These are phyloP conservation scores for Cosmorhoe ocellata DNA, from an alignment of 2,888 invertebrate species.

Conservation along the genomic window DNA sequence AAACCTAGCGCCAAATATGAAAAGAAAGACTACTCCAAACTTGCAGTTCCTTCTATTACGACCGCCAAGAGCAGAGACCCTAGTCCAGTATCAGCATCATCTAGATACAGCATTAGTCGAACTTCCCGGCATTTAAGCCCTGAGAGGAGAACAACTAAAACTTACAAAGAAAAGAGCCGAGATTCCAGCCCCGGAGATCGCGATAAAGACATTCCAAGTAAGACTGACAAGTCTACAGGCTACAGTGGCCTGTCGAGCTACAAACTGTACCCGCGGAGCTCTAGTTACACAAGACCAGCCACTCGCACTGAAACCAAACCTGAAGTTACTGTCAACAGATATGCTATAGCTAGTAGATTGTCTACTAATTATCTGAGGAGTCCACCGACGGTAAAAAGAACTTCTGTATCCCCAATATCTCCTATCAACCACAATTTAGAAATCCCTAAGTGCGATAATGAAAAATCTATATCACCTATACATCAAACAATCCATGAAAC, in stretches of 20 bases:
- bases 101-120: slow-evolving; percentile 68
- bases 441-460: slow-evolving; percentile 45
- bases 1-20: slow-evolving; percentile 59
- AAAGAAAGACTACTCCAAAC: slow-evolving; percentile 78
- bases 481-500: slow-evolving; percentile 42
- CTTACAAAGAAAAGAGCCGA: slow-evolving; percentile 70
- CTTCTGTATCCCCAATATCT: slow-evolving; percentile 68
- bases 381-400: slow-evolving; percentile 64
- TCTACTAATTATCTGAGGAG: slow-evolving; percentile 71
- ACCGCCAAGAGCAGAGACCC: slow-evolving; percentile 78
- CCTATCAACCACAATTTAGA: slow-evolving; percentile 57
- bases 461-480: slow-evolving; percentile 48
- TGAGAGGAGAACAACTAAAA: slow-evolving; percentile 66
- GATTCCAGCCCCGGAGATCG: slow-evolving; percentile 82
- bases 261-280: slow-evolving; percentile 78
- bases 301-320: slow-evolving; percentile 51
- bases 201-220: slow-evolving; percentile 81
- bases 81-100: slow-evolving; percentile 75
- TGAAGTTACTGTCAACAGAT: slow-evolving; percentile 60
- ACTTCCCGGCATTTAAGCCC: slow-evolving; percentile 77
- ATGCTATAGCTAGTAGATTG: slow-evolving; percentile 69
- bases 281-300: slow-evolving; percentile 56
- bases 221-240: slow-evolving; percentile 79
- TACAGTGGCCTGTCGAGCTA: slow-evolving; percentile 77
- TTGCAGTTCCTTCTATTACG: slow-evolving; percentile 58